Base-by-base conservation (phyloP, 2,113 vertebrate species). In the Passer domesticus region DNA sequence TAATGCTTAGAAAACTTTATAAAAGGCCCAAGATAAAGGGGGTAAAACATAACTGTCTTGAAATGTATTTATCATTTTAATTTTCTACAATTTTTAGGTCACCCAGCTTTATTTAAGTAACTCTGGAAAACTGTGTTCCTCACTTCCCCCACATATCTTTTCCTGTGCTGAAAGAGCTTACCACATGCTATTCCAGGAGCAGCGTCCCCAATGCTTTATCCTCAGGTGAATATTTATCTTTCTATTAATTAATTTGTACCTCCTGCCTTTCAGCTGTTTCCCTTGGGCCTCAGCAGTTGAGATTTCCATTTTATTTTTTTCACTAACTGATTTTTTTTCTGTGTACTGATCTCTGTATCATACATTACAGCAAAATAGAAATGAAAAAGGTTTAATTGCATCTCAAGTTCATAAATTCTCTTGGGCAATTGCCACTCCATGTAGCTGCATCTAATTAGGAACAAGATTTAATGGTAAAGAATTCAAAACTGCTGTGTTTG, bases 71-170 rank as follows among this genome's bases (percentile, higher is more conserved):
- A 49, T 74, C 1, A 2, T 80, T 50, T 89, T 75, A 41, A 83
- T 91, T 70, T 95, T 83, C 68, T 56, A 6, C 43, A 59, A 15
- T 93, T 68, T 95, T 67, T 97, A 99, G 99, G 99, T 99, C 84
- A 99, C 98, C 28, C 99, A 99, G 97, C 97, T 99, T 96, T 99
- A 99, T 95, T 97, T 98, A 96, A 99, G 98, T 98, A 97, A 97
- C 90, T 98, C 98, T 11, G 99, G 98, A 49, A 98, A 98, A 21
- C 69, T 98, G 28, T 98, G 98, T 91, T 98, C 99, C 28, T 98
- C 99, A 15, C 98, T 99, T 89, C 99, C 99, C 0, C 99, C 99
- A 16, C 99, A 99, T 96, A 98, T 99, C 94, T 99, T 99, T 98
- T 99, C 99, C 83, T 99, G 99, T 30, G 98, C 99, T 3, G 99